Base-by-base conservation (phyloP, 2,113 vertebrate species). In the Etheostoma spectabile region DNA sequence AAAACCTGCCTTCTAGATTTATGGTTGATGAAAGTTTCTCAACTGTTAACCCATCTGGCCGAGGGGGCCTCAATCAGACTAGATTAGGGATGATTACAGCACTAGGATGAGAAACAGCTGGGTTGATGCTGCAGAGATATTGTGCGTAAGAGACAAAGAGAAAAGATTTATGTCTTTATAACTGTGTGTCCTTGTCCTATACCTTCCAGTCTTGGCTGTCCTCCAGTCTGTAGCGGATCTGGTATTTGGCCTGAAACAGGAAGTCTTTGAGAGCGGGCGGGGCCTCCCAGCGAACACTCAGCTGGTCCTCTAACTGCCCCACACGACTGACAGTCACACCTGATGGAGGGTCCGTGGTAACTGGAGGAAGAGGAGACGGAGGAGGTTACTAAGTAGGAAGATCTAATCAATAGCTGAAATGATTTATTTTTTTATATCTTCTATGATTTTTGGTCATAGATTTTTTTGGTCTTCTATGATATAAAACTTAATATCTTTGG, bases 141-240 rank as follows among this genome's bases (percentile, higher is more conserved):
- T 30, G 74, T 65, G 69, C 65, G 81, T 22, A 27, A 30, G 22
- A 79, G 78, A 84, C 68, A 63, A 63, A 60, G 80, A 74, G 78
- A 72, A 5, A 24, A 74, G 64, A 73, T 82, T 52, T 67, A 75
- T 64, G 70, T 73, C 53, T 52, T 63, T 30, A 21, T 49, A 71
- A 1, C 21, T 45, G 38, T 18, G 21, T 5, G 64, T 64, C 53
- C 35, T 49, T 48, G 52, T 53, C 65, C 63, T 60, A 60, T 94
- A 99, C 98, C 98, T 99, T 99, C 98, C 98, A 99, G 82, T 99
- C 97, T 13, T 95, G 95, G 88, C 96, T 99, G 91, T 99, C 97
- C 92, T 99, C 98, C 84, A 99, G 96, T 0, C 98, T 95, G 94
- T 99, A 99, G 88, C 98, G 97, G 92, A 99, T 99, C 95, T 99